Evolutionary conservation across 2,797 vertebrate genomes (phyloP).

Genomic region (Phrynocephalus forsythii): DNA sequence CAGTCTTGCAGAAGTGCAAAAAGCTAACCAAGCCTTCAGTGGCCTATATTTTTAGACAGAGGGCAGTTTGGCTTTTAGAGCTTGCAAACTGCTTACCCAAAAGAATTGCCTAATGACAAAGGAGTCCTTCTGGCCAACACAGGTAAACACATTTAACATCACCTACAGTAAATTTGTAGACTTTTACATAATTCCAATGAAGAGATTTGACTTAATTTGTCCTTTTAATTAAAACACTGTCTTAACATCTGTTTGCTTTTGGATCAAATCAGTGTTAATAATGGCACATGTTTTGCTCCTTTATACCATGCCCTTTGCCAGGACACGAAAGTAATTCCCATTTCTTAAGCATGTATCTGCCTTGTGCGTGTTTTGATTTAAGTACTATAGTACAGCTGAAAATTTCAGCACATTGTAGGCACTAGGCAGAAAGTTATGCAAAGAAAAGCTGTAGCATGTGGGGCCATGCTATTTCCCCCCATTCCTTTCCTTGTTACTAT

Average conservation of each 20-base stretch:
- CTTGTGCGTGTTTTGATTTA: conserved; percentile 52
- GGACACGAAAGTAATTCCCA: conserved; percentile 3
- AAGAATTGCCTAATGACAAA: not conserved
- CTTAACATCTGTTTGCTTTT: not conserved
- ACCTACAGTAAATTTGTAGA: conserved; percentile 30
- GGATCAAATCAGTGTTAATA: too few species aligned
- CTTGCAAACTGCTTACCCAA: not conserved
- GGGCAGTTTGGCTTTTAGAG: not conserved
- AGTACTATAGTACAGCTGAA: not conserved
- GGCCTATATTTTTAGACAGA: not conserved
- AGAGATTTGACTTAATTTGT: conserved; percentile 32
- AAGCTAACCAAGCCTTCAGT: not conserved
- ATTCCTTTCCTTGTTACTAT: conserved; percentile 18
- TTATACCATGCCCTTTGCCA: too few species aligned
- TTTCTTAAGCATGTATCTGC: conserved; percentile 53
- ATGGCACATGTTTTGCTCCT: too few species aligned
- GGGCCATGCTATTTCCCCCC: conserved; percentile 47
- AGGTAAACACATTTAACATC: too few species aligned
- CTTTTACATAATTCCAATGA: conserved; percentile 31
- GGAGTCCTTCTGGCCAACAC: too few species aligned
- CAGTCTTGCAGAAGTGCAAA: not conserved
- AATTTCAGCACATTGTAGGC: not conserved
- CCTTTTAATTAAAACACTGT: not conserved
- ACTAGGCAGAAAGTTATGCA: not conserved
- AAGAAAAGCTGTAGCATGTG: conserved; percentile 29